Base-by-base conservation (phyloP, 2,797 vertebrate species). In the Furcifer pardalis region DNA sequence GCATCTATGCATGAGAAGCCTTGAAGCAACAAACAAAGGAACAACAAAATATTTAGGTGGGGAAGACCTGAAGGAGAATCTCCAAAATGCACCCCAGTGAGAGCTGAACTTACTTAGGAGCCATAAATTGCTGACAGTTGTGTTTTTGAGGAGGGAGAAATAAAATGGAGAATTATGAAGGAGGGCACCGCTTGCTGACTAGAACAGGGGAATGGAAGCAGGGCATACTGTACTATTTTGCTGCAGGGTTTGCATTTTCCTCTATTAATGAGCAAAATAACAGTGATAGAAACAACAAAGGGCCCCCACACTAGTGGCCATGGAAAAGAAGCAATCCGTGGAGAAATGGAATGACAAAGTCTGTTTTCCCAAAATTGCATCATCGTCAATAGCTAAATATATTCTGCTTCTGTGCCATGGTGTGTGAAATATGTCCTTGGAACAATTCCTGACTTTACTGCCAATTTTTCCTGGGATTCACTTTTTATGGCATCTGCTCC, bases 301-400 rank as follows among this genome's bases (percentile, higher is more conserved):
- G 76, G 83, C 79, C 72, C 30, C 68, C 60, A 75, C 37, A 75
- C 37, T 42, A 80, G 81, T 56, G 73, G 71, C 19, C 62, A 49
- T 59, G 88, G 89, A 71, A 77, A 73, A 65, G 2, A 21, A 73
- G 86, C 77, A 68, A 76, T 78, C 79, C 42, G 42, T 42, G 59
- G 79, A 73, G 75, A n/a, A 88, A 80, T n/a, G 0, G 68, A 37
- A 77, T 46, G 32, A 49, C 80, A 88, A 87, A 52, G 46, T 77
- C 32, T 32, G 63, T 91, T 86, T 86, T 83, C 90, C 84, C 37
- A 73, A 90, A 92, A 77, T 19, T 35, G 84, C 71, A 78, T 68
- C 17, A 88, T 82, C 88, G 90, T 85, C 85, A 88, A 90, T 91
- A 81, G 66, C 62, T 89, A 62, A 56, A 82, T n/a, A 30, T 60